Evolutionary conservation across 2,888 invertebrate species (phyloP).

Genomic region (Atherix ibis): DNA sequence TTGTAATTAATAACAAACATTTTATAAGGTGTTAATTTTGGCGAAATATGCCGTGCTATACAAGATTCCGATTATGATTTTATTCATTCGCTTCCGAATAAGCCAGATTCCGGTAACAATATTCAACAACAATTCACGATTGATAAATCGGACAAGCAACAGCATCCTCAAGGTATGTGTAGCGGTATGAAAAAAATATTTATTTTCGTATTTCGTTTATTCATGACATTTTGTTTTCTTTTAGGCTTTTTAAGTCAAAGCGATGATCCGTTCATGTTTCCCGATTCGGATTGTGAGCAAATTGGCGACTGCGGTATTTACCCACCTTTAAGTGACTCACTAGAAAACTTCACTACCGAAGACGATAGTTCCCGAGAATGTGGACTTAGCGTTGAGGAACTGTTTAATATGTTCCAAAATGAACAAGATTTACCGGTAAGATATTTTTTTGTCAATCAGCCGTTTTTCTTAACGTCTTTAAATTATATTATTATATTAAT

Average conservation of each 20-base stretch:
- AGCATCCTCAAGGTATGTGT: slow-evolving; percentile 8
- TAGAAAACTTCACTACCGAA: slow-evolving; percentile 25
- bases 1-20: too few relatives aligned
- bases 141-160: slow-evolving; percentile 10
- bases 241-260: slow-evolving; percentile 17
- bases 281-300: slow-evolving; percentile 17
- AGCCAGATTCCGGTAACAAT: slow-evolving; percentile 20
- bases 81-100: too few relatives aligned
- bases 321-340: slow-evolving; percentile 21
- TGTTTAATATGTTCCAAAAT: slow-evolving; percentile 28
- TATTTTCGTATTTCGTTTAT: slow-evolving; percentile 9
- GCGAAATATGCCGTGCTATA: too few relatives aligned
- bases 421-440: slow-evolving; percentile 26
- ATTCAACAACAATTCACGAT: slow-evolving; percentile 23
- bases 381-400: slow-evolving; percentile 30
- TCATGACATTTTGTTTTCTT: too few relatives aligned
- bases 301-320: slow-evolving; percentile 22
- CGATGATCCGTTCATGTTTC: slow-evolving; percentile 20
- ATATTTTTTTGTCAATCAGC: not conserved
- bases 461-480: not conserved
- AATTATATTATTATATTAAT: not conserved
- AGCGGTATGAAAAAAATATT: not conserved
- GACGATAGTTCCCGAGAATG: slow-evolving; percentile 24
- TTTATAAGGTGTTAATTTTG: too few relatives aligned
- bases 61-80: too few relatives aligned